Evolutionary conservation across 2,797 vertebrate genomes (phyloP).

Genomic region (Eleutherodactylus coqui): DNA sequence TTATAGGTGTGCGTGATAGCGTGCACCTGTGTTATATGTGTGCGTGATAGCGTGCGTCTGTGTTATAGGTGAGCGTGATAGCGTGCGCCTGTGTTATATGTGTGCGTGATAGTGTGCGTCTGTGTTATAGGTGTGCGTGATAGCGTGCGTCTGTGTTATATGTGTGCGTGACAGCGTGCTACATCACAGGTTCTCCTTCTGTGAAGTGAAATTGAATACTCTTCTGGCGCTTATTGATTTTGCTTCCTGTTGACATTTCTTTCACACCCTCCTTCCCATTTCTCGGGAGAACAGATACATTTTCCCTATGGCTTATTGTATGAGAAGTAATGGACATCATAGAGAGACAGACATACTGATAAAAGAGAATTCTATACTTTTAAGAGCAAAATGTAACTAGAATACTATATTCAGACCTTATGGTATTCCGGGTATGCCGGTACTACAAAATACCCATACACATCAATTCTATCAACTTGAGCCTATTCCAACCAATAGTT

Average conservation of each 20-base stretch:
- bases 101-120: too few species aligned
- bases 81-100: too few species aligned
- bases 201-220: background rate
- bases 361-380: slow-evolving; percentile 3
- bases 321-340: slow-evolving; percentile 37
- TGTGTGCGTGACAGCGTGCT: too few species aligned
- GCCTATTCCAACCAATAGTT: background rate
- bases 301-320: slow-evolving; percentile 7
- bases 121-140: too few species aligned
- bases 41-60: too few species aligned
- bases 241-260: slow-evolving; percentile 29
- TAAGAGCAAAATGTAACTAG: background rate
- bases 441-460: background rate
- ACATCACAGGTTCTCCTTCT: slow-evolving; percentile 27
- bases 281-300: background rate
- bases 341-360: background rate
- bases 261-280: background rate
- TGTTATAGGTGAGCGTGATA: too few species aligned
- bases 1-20: too few species aligned
- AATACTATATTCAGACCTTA: background rate
- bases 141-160: too few species aligned
- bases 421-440: background rate
- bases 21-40: too few species aligned
- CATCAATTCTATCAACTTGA: background rate
- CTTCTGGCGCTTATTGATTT: slow-evolving; percentile 33